Conservation (phyloP, 2,797 vertebrate genomes). For the Sebastes elongatus region DNA sequence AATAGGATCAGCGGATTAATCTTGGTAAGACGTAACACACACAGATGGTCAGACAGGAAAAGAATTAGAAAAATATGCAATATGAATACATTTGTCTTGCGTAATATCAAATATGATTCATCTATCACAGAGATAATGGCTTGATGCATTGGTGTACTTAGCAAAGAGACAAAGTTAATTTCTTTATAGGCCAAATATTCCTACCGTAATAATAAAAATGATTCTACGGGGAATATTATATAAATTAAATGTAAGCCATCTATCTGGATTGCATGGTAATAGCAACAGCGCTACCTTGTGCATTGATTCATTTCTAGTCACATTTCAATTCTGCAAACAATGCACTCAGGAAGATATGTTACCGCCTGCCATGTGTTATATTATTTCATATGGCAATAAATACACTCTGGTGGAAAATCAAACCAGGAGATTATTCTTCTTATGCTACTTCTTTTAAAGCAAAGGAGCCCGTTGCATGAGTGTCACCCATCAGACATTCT, state of each 20-base stretch:
- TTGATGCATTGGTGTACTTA: conserved; percentile 89
- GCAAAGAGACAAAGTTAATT: conserved; percentile 88
- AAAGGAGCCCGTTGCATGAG: conserved; percentile 15
- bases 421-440: conserved; percentile 3
- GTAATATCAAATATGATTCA: conserved; percentile 90
- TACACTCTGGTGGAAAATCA: conserved; percentile 18
- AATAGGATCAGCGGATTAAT: conserved; percentile 93
- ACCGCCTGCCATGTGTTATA: conserved; percentile 40
- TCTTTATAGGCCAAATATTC: conserved; percentile 86
- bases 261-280: conserved; percentile 82
- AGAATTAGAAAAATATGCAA: conserved; percentile 94
- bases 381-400: conserved; percentile 53
- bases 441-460: background rate
- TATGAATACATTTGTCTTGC: conserved; percentile 91
- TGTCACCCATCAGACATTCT: conserved; percentile 37
- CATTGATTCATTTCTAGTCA: conserved; percentile 74
- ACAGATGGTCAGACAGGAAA: conserved; percentile 93
- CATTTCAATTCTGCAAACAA: conserved; percentile 62
- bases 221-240: conserved; percentile 82
- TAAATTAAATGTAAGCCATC: conserved; percentile 84
- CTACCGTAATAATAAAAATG: conserved; percentile 80
- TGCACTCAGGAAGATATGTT: conserved; percentile 49
- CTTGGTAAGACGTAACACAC: conserved; percentile 89
- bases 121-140: conserved; percentile 88
- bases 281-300: conserved; percentile 69